Evolutionary conservation across 1,140 invertebrate species (phyloP).

Genomic region (Zaprionus inermis): DNA sequence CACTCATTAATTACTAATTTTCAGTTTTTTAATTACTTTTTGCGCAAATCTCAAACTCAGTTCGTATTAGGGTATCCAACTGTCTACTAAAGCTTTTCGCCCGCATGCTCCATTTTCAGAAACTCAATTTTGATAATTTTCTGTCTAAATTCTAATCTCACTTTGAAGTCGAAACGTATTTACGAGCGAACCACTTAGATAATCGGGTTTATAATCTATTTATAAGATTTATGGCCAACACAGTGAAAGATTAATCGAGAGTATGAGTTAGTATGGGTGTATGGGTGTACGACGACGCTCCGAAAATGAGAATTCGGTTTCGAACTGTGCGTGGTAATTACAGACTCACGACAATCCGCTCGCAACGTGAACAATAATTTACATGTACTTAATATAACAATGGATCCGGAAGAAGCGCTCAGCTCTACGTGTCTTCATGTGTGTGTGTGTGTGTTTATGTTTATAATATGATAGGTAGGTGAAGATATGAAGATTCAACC

Average conservation of each 20-base stretch:
- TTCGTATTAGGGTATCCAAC: not conserved
- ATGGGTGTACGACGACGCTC: not conserved
- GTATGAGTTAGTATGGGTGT: slow-evolving; percentile 4
- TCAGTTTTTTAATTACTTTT: too few relatives aligned
- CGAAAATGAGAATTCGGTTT: slow-evolving; percentile 19
- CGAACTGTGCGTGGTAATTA: slow-evolving; percentile 63
- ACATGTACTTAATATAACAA: slow-evolving; percentile 78
- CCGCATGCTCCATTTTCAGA: not conserved
- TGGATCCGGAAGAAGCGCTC: slow-evolving; percentile 71
- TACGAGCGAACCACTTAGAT: not conserved
- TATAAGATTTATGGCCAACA: slow-evolving; percentile 6
- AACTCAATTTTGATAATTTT: not conserved
- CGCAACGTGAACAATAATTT: slow-evolving; percentile 71
- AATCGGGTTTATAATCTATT: slow-evolving; percentile 2
- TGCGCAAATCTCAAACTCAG: too few relatives aligned
- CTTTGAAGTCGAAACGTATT: not conserved
- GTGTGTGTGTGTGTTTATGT: slow-evolving; percentile 12
- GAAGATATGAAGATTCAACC: slow-evolving; percentile 20
- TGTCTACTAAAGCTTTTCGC: not conserved
- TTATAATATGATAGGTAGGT: slow-evolving; percentile 35
- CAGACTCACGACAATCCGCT: slow-evolving; percentile 69
- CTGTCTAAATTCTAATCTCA: slow-evolving; percentile 1
- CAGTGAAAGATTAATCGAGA: slow-evolving; percentile 19
- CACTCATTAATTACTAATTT: too few relatives aligned
- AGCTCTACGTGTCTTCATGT: slow-evolving; percentile 1